A percentile compares a stretch with the other conserved stretches of the same genome.
These are phyloP conservation scores for Bacillus rossius DNA, from an alignment of 1,140 invertebrate genomes.

Conservation along the genomic window DNA sequence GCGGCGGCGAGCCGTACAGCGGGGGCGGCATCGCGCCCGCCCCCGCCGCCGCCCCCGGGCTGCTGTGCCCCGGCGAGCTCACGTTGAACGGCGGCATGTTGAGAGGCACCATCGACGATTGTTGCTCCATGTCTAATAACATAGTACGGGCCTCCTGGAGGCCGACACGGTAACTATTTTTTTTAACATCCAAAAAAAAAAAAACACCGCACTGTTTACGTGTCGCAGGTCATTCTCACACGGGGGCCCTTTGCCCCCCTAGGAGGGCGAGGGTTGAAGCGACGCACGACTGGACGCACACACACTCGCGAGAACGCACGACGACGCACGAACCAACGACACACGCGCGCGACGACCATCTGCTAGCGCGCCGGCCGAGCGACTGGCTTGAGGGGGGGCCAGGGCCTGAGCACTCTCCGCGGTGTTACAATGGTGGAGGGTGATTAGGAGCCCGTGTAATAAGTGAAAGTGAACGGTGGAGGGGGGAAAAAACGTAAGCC, in stretches of 20 bases:
- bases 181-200: constrained; percentile 3
- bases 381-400: too few relatives aligned
- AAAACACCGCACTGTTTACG: background rate
- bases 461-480: constrained; percentile 65
- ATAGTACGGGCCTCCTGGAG: constrained; percentile 41
- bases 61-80: constrained; percentile 52
- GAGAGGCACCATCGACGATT: constrained; percentile 74
- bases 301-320: too few relatives aligned
- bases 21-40: constrained; percentile 33
- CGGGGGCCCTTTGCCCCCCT: too few relatives aligned
- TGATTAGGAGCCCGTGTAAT: constrained; percentile 58
- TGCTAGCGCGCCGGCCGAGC: background rate
- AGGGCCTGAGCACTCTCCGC: constrained; percentile 20
- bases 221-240: background rate
- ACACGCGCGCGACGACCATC: constrained; percentile 23
- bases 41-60: constrained; percentile 8
- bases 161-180: constrained; percentile 37
- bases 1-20: constrained; percentile 51
- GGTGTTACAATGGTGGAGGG: constrained; percentile 52
- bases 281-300: too few relatives aligned
- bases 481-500: too few relatives aligned
- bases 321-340: constrained; percentile 17
- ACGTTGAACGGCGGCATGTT: constrained; percentile 75
- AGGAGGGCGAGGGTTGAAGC: too few relatives aligned
- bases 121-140: constrained; percentile 78